A percentile compares a stretch with the other conserved stretches of the same genome.
Conservation (phyloP, 2,888 invertebrate genomes). For the Tridacna gigas region DNA sequence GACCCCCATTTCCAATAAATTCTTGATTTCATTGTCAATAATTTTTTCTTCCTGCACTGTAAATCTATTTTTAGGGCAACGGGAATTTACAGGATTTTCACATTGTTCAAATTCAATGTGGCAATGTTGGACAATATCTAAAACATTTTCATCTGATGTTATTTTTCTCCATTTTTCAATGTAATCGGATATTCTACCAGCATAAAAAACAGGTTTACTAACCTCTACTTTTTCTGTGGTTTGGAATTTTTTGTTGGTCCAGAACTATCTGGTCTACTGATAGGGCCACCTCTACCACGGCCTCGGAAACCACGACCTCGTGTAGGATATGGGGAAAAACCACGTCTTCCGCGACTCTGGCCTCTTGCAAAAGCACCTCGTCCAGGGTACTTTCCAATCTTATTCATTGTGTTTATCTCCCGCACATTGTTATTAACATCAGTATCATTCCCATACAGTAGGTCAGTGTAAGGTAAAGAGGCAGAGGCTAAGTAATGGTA, state of each 20-base stretch:
- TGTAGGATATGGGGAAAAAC: not conserved
- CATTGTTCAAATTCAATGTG: not conserved
- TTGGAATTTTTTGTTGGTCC: not conserved
- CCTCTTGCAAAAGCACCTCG: slow-evolving; percentile 15
- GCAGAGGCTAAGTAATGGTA: slow-evolving; percentile 42
- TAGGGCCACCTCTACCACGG: too few species aligned
- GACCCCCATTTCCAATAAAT: slow-evolving; percentile 23
- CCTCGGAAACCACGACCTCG: too few species aligned
- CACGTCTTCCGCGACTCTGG: not conserved
- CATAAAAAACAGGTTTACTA: not conserved
- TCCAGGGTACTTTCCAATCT: too few species aligned
- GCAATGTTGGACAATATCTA: not conserved
- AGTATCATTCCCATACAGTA: slow-evolving; percentile 37
- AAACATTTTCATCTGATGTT: slow-evolving; percentile 10
- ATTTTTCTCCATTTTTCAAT: slow-evolving; percentile 26
- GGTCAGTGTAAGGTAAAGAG: slow-evolving; percentile 36
- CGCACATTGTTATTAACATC: slow-evolving; percentile 39
- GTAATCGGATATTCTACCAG: too few species aligned
- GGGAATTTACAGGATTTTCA: too few species aligned
- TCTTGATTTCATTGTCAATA: too few species aligned
- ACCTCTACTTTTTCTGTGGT: too few species aligned
- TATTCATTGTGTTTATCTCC: slow-evolving; percentile 42
- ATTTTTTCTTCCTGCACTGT: too few species aligned
- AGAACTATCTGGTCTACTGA: not conserved
- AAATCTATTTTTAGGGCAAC: too few species aligned